phyloP scores from a whole-genome alignment of 1,140 invertebrate species.

The Drosophila kurseongensis region DNA sequence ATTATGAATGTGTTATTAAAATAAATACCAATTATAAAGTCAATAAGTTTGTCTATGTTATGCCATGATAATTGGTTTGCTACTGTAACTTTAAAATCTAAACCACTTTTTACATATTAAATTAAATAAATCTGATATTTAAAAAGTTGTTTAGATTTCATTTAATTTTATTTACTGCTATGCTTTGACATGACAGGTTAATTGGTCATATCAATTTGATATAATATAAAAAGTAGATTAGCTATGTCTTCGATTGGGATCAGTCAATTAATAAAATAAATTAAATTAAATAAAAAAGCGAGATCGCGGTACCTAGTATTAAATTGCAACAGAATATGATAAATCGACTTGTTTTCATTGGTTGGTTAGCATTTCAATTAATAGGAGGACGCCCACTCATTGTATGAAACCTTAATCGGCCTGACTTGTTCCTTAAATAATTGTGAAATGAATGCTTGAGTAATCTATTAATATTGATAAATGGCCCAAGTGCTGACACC shows the following conservation, averaged over 20 bases:
- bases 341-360: not conserved
- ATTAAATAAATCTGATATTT: too few species aligned
- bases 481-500: slow-evolving; percentile 18
- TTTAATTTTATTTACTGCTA: too few species aligned
- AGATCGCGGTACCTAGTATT: not conserved
- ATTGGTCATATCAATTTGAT: too few species aligned
- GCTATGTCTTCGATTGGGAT: too few species aligned
- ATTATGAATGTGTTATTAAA: not conserved
- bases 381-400: slow-evolving; percentile 17
- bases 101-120: too few species aligned
- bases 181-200: too few species aligned
- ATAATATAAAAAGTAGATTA: too few species aligned
- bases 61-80: too few species aligned
- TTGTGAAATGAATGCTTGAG: slow-evolving; percentile 6
- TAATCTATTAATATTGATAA: slow-evolving; percentile 9
- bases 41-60: too few species aligned
- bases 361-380: slow-evolving; percentile 20
- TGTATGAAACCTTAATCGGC: slow-evolving; percentile 16
- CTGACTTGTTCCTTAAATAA: slow-evolving; percentile 34
- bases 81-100: too few species aligned
- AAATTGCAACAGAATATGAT: not conserved
- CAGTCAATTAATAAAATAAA: not conserved
- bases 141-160: too few species aligned
- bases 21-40: not conserved
- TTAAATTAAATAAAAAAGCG: not conserved